phyloP scores from a whole-genome alignment of 2,888 invertebrate genomes.

The Spodoptera littoralis region DNA sequence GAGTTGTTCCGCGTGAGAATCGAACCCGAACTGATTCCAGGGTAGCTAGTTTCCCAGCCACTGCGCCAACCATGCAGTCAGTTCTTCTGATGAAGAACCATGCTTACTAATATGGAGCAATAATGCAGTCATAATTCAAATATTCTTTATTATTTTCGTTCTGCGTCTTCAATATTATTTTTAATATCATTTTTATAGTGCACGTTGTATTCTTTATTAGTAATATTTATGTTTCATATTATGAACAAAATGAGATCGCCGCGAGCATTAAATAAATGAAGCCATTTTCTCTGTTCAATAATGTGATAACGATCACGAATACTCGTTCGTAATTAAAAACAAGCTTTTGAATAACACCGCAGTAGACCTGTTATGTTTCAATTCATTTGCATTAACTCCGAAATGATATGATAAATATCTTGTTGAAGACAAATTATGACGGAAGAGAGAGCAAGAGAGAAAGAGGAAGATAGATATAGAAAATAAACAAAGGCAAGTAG shows the following conservation, averaged over 20 bases:
- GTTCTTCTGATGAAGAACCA: too few species aligned
- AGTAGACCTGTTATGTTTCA: constrained; percentile 14
- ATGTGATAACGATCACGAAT: constrained; percentile 34
- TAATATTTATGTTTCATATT: constrained; percentile 27
- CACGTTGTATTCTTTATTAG: constrained; percentile 1
- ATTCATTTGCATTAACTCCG: constrained; percentile 21
- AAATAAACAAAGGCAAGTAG: too few species aligned
- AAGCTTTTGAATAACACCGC: constrained; percentile 21
- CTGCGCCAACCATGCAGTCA: too few species aligned
- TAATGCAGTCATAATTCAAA: too few species aligned
- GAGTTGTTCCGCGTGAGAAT: too few species aligned
- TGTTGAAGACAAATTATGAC: not conserved
- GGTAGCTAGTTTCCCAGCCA: too few species aligned
- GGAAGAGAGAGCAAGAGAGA: too few species aligned
- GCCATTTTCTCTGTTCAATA: constrained; percentile 32
- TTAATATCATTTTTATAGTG: too few species aligned
- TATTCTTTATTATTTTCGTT: not conserved
- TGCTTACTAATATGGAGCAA: too few species aligned
- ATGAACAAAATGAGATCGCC: constrained; percentile 37
- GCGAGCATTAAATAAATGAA: constrained; percentile 26
- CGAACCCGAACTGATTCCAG: too few species aligned
- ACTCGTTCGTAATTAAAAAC: constrained; percentile 38
- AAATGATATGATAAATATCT: constrained; percentile 13
- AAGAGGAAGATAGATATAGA: too few species aligned
- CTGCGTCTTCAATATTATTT: not conserved